Evolutionary conservation across 2,888 invertebrate genomes (phyloP), one percentile per base, ranked within the genome.

Genomic region (Slavum lentiscoides): DNA sequence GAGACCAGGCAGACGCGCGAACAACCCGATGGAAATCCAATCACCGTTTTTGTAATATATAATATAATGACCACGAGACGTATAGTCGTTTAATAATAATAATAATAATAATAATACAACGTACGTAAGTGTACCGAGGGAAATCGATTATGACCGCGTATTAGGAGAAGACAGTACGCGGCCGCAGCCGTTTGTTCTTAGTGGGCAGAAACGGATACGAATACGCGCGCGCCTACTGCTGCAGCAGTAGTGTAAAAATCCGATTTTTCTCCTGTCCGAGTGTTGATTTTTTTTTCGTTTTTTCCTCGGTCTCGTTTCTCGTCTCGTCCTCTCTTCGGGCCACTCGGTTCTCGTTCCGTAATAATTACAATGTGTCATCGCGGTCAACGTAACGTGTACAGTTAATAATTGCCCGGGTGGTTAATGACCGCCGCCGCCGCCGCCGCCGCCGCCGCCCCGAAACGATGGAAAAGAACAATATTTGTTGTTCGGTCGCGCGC

Each of bases 281-380:
- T 53, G 30, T 11, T 58, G 37, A 7, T 58, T 55, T 53, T 68
- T n/a, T 30, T 39, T 58, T 30, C 17, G 59, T 39, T 23, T n/a
- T n/a, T n/a, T n/a, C n/a, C n/a, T n/a, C n/a, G n/a, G n/a, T n/a
- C n/a, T n/a, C n/a, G n/a, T 59, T 17, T n/a, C 30, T 5, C 37
- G 49, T 53, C 21, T 17, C 43, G 49, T 8, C 30, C 4, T 4
- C 30, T 30, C 30, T 39, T 61, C n/a, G 37, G 7, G 39, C 62
- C 13, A 23, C 30, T 49, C 49, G 4, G 43, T 43, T 11, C 43
- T 11, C 4, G 55, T 58, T 53, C 53, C 37, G 11, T 30, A 30
- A 73, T 75, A 75, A 69, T 80, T 80, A 70, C 77, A 39, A 64
- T 62, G 70, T 80, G 77, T 80, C 69, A 70, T 70, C 77, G 67